Evolutionary conservation across 2,888 invertebrate genomes (phyloP).

Genomic region (Eumerus sabulonum): DNA sequence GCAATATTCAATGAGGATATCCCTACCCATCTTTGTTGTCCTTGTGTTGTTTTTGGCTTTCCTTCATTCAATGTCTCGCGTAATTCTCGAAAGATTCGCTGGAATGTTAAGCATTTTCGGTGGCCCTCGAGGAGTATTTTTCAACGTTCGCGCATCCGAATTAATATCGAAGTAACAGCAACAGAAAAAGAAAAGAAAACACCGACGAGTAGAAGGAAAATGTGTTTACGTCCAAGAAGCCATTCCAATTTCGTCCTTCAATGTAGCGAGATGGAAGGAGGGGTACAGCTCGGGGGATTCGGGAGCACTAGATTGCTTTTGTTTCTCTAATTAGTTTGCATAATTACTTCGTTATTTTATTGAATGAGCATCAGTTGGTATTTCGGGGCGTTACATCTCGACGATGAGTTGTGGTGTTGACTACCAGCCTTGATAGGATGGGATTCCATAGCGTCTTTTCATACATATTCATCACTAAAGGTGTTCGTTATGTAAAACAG

Average conservation of each 20-base stretch:
- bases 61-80: not conserved
- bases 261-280: not conserved
- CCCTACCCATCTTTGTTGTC: not conserved
- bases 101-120: not conserved
- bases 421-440: no score
- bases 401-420: no score
- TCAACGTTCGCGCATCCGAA: constrained; percentile 1
- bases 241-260: constrained; percentile 8
- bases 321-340: constrained; percentile 54
- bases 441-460: no score
- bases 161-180: constrained; percentile 24
- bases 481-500: no score
- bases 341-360: constrained; percentile 53
- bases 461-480: no score
- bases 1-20: constrained; percentile 5
- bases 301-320: constrained; percentile 58
- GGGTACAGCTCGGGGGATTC: constrained; percentile 52
- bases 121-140: constrained; percentile 12
- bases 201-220: no score
- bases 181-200: no score
- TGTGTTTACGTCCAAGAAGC: constrained; percentile 2
- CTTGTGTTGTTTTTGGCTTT: not conserved
- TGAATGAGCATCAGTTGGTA: constrained; percentile 3
- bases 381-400: no score
- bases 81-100: constrained; percentile 35